Conservation (phyloP, 1,140 invertebrate species). For the Eurosta solidaginis region DNA sequence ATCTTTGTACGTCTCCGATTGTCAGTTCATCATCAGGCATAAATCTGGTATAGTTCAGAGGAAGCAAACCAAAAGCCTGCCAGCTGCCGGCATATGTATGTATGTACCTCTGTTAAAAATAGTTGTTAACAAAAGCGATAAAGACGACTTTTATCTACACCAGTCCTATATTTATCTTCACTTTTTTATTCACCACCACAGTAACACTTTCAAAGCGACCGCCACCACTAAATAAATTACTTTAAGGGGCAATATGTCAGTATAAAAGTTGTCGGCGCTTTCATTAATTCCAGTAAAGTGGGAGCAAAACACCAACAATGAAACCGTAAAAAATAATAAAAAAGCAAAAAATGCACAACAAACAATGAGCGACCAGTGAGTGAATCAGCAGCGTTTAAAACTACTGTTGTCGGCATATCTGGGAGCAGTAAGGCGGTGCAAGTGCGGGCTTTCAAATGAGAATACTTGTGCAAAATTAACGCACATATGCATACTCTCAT, state of each 20-base stretch:
- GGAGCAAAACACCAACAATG: neutral
- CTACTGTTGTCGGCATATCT: neutral
- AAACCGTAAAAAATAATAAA: neutral
- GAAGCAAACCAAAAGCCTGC: too few relatives aligned
- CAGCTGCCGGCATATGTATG: neutral
- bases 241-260: slow-evolving; percentile 29
- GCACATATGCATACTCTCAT: too few relatives aligned
- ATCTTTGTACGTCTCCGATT: too few relatives aligned
- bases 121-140: too few relatives aligned
- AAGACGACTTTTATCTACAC: too few relatives aligned
- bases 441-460: neutral
- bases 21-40: too few relatives aligned
- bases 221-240: slow-evolving; percentile 23
- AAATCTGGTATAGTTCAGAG: too few relatives aligned
- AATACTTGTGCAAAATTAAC: neutral
- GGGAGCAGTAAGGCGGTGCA: neutral
- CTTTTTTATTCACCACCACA: neutral
- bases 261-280: slow-evolving; percentile 28
- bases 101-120: too few relatives aligned
- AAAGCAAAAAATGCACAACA: neutral
- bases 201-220: neutral
- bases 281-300: slow-evolving; percentile 27
- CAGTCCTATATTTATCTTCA: too few relatives aligned
- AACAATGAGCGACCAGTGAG: neutral
- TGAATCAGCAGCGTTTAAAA: slow-evolving; percentile 10